Conservation (phyloP, 2,797 vertebrate genomes). For the Paedocypris micromegethes region DNA sequence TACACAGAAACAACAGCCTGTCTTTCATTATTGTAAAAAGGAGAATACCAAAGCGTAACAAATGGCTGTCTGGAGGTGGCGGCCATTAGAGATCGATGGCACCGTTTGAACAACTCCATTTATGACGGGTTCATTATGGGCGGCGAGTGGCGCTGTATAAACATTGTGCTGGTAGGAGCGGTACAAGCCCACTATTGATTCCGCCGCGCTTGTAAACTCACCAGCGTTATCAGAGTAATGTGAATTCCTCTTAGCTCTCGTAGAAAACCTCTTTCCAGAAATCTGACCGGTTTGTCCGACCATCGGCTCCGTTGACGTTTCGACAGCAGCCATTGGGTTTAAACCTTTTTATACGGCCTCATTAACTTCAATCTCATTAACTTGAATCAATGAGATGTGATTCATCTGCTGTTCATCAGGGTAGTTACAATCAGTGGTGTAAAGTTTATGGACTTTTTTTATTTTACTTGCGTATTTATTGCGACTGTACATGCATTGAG, state of each 20-base stretch:
- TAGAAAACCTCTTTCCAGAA: no score
- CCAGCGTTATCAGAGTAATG: neutral
- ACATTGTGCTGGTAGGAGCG: slow-evolving; percentile 14
- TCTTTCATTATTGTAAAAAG: slow-evolving; percentile 28
- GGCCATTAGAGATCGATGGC: slow-evolving; percentile 50
- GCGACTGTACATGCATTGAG: no score
- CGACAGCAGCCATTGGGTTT: no score
- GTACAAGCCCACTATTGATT: slow-evolving; percentile 48
- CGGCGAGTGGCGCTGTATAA: slow-evolving; percentile 27
- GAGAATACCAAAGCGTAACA: slow-evolving; percentile 11
- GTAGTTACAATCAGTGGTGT: no score
- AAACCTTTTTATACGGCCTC: no score
- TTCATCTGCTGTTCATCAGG: no score
- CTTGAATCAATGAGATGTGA: no score
- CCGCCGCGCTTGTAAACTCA: slow-evolving; percentile 31
- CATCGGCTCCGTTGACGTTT: no score
- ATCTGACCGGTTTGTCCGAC: no score
- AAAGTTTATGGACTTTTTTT: no score
- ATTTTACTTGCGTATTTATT: no score
- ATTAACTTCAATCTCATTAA: no score
- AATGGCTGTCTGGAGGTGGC: slow-evolving; percentile 45
- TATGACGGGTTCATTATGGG: slow-evolving; percentile 29
- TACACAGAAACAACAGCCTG: slow-evolving; percentile 11
- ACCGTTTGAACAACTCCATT: slow-evolving; percentile 22
- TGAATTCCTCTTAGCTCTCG: neutral